Percentiles rank a stretch among this genome's conserved stretches.
phyloP scores from a whole-genome alignment of 1,140 invertebrate species.

The Meloidogyne exigua region DNA sequence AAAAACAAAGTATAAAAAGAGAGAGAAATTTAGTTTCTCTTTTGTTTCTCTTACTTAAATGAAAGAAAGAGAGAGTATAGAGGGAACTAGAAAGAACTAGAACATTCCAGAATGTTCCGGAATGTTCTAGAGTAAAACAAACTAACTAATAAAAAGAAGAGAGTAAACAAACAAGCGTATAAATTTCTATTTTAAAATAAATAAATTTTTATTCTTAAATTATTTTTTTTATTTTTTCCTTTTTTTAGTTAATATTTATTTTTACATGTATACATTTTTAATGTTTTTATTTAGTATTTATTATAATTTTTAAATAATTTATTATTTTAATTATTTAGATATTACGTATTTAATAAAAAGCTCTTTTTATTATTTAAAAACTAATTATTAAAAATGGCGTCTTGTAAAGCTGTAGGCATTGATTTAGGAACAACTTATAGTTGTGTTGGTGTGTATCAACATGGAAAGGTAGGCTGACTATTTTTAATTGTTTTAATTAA shows the following conservation, averaged over 20 bases:
- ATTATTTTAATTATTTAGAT: too few relatives aligned
- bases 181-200: not conserved
- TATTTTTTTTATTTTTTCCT: too few relatives aligned
- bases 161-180: not conserved
- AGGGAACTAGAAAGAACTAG: not conserved
- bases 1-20: too few relatives aligned
- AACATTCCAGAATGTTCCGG: not conserved
- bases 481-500: not conserved
- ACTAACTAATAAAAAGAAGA: not conserved
- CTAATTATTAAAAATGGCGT: constrained; percentile 37
- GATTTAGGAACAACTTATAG: constrained; percentile 70
- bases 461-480: not conserved
- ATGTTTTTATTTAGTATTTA: too few relatives aligned
- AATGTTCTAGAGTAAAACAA: not conserved
- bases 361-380: not conserved
- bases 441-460: constrained; percentile 8
- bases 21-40: too few relatives aligned
- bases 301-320: too few relatives aligned
- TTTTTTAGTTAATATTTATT: too few relatives aligned
- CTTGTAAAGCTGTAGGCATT: constrained; percentile 67
- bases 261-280: too few relatives aligned
- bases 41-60: too few relatives aligned
- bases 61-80: too few relatives aligned
- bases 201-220: not conserved
- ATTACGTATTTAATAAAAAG: too few relatives aligned